Base-by-base conservation (phyloP, 2,113 vertebrate species). In the Pterocles gutturalis region DNA sequence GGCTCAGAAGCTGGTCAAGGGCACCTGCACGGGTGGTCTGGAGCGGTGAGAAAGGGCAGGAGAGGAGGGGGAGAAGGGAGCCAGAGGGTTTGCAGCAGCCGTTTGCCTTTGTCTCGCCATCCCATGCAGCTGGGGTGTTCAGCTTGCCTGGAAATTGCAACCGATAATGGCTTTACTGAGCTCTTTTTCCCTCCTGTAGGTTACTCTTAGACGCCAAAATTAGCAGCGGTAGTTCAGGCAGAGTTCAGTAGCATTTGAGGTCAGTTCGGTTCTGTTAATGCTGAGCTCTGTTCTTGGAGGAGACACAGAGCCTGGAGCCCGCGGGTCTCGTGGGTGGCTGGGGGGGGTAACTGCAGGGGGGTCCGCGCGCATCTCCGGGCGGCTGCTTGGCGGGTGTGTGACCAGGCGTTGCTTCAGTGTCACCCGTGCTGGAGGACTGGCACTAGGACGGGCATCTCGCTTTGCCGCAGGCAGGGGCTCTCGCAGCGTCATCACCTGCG, bases 141-240 rank as follows among this genome's bases (percentile, higher is more conserved):
- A 2, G 61, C 92, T 61, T 41, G 67, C n/a, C 41, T 83, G 31
- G 25, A 11, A 5, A 49, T 55, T 49, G 58, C 86, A 49, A 34
- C 82, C 66, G 25, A 0, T 38, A 55, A 24, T 17, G 67, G 43
- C 87, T 57, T 31, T 29, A 36, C 14, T 1, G 72, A 26, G 43
- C 26, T 20, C 9, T 15, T 38, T 76, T 64, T 66, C 25, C 51
- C 69, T 60, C 0, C 60, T 62, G 25, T 81, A 43, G 69, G 18
- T 75, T 58, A 34, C 60, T 77, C 82, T 57, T 48, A 15, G 20
- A 64, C 90, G 81, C 89, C 93, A 78, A 94, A 91, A 91, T 82
- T 38, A 78, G 84, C 93, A 67, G 91, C 89, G 62, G 76, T 61
- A 41, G 89, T 95, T 96, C 96, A 92, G 83, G 72, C 86, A 84